Evolutionary conservation across 64 coral and sea anemone genomes (phyloP).

Genomic region (Montipora foliosa): DNA sequence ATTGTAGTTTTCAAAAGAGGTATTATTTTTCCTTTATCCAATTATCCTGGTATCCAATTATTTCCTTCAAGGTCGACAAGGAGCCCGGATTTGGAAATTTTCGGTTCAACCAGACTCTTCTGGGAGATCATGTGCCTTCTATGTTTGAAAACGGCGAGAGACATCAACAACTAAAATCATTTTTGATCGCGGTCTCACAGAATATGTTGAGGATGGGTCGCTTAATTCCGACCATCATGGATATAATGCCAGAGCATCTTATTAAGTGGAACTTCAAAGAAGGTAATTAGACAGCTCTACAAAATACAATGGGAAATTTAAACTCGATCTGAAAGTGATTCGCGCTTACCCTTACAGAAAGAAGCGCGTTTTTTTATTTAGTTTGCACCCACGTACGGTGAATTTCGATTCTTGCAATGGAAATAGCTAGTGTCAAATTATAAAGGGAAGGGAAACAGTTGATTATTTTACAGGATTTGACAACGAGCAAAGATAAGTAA

Average conservation of each 20-base stretch:
- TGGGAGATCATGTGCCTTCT: slow-evolving; percentile 81
- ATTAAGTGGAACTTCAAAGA: slow-evolving; percentile 94
- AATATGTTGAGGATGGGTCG: slow-evolving; percentile 76
- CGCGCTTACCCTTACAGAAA: too few species aligned
- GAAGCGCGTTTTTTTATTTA: too few species aligned
- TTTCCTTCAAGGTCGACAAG: slow-evolving; percentile 73
- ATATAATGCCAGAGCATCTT: slow-evolving; percentile 92
- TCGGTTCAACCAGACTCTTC: slow-evolving; percentile 77
- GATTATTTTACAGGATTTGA: too few species aligned
- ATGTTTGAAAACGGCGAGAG: slow-evolving; percentile 87
- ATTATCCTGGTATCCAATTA: not conserved
- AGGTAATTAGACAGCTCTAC: slow-evolving; percentile 25
- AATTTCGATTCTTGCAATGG: too few species aligned
- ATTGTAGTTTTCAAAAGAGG: too few species aligned
- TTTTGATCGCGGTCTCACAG: slow-evolving; percentile 72
- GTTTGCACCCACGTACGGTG: too few species aligned
- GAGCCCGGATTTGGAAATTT: slow-evolving; percentile 91
- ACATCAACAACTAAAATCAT: slow-evolving; percentile 77
- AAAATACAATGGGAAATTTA: too few species aligned
- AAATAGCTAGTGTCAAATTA: too few species aligned
- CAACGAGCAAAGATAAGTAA: too few species aligned
- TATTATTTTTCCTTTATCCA: not conserved
- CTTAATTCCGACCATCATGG: slow-evolving; percentile 83
- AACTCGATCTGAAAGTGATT: too few species aligned
- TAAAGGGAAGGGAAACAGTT: too few species aligned